Percentiles rank a stretch among this genome's conserved stretches.
Conservation (phyloP, 2,113 vertebrate genomes). For the Carassius gibelio region DNA sequence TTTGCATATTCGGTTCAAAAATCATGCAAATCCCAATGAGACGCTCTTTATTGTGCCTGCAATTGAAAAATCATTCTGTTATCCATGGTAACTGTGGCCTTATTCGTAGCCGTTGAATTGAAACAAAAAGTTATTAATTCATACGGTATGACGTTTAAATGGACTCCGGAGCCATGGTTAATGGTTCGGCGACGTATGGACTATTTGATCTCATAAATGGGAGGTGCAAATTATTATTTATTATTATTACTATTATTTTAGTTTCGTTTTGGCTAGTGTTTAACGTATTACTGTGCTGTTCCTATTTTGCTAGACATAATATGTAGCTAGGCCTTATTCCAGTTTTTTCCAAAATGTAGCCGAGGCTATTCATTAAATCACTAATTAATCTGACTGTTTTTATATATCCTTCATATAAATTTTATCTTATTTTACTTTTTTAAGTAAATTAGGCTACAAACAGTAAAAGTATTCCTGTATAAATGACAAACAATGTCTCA, state of each 20-base stretch:
- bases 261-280: neutral
- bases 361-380: neutral
- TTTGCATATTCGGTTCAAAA: conserved; percentile 76
- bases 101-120: conserved; percentile 72
- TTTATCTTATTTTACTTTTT: neutral
- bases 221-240: neutral
- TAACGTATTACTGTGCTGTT: neutral
- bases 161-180: conserved; percentile 54
- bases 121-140: conserved; percentile 75
- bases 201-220: neutral
- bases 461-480: neutral
- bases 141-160: conserved; percentile 60
- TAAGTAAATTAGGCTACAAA: neutral
- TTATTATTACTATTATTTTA: conserved; percentile 3
- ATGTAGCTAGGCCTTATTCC: neutral
- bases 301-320: neutral
- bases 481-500: neutral
- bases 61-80: conserved; percentile 77
- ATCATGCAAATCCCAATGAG: conserved; percentile 81
- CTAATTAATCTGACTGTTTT: neutral
- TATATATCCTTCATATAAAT: neutral
- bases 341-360: neutral
- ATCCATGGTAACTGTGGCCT: conserved; percentile 73
- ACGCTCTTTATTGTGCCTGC: conserved; percentile 74
- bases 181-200: conserved; percentile 22